phyloP scores from a whole-genome alignment of 2,797 vertebrate genomes.

The Champsocephalus gunnari region DNA sequence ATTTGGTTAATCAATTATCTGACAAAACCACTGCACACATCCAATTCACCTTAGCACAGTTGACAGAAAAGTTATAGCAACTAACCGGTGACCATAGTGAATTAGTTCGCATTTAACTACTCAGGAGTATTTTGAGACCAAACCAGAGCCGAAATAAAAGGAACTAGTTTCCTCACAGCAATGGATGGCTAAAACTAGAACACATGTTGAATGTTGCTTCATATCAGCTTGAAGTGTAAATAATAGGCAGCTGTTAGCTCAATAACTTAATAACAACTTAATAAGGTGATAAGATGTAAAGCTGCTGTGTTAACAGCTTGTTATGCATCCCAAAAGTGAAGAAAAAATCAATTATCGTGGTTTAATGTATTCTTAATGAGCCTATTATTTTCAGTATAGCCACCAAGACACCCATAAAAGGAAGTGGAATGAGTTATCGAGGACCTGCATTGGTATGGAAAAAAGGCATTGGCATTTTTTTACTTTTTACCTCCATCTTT shows the following conservation, averaged over 20 bases:
- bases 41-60: neutral
- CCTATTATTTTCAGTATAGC: constrained; percentile 4
- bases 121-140: neutral
- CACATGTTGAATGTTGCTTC: neutral
- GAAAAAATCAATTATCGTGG: constrained; percentile 16
- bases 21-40: neutral
- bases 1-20: neutral
- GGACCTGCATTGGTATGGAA: neutral
- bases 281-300: constrained; percentile 2
- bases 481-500: neutral
- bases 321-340: neutral
- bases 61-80: neutral
- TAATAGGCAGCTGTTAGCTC: neutral
- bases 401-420: constrained; percentile 18
- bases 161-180: constrained; percentile 3
- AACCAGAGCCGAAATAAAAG: neutral
- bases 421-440: neutral
- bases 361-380: constrained; percentile 43
- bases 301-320: constrained; percentile 8
- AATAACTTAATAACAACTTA: neutral
- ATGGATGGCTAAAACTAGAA: neutral
- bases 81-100: neutral
- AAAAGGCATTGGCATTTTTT: neutral
- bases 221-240: constrained; percentile 11
- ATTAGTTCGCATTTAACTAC: constrained; percentile 15